phyloP scores from a whole-genome alignment of 2,888 invertebrate species.

The Caenorhabditis plicata region DNA sequence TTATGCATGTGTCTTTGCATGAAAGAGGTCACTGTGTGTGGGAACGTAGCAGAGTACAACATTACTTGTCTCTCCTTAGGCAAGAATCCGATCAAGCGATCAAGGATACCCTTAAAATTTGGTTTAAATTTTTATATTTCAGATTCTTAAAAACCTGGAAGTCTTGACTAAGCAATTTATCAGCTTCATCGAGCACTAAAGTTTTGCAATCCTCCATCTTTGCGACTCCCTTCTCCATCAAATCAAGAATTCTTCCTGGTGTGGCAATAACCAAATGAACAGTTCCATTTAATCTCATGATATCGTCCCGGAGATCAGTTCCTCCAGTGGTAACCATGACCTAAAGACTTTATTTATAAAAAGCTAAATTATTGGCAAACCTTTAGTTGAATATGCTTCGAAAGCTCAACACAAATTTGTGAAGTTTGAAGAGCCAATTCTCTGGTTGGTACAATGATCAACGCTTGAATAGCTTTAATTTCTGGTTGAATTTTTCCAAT shows the following conservation, averaged over 20 bases:
- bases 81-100: slow-evolving; percentile 88
- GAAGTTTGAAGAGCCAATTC: slow-evolving; percentile 98
- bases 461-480: slow-evolving; percentile 87
- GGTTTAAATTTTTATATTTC: background rate
- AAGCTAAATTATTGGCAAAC: slow-evolving; percentile 21
- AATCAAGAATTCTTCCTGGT: slow-evolving; percentile 96
- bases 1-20: slow-evolving; percentile 92
- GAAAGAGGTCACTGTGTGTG: slow-evolving; percentile 94
- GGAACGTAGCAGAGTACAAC: slow-evolving; percentile 97
- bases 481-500: slow-evolving; percentile 81
- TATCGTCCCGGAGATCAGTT: slow-evolving; percentile 88
- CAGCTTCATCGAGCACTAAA: slow-evolving; percentile 96
- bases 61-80: slow-evolving; percentile 94
- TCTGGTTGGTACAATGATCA: slow-evolving; percentile 96
- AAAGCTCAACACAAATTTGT: slow-evolving; percentile 97
- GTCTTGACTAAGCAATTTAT: slow-evolving; percentile 96
- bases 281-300: slow-evolving; percentile 98
- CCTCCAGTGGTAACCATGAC: slow-evolving; percentile 99
- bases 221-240: slow-evolving; percentile 95
- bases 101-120: slow-evolving; percentile 81
- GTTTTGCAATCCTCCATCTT: slow-evolving; percentile 94
- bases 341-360: slow-evolving; percentile 23
- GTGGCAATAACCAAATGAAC: slow-evolving; percentile 95
- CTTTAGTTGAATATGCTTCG: slow-evolving; percentile 93
- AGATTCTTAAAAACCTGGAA: slow-evolving; percentile 74